Evolutionary conservation across 2,888 invertebrate species (phyloP).

Genomic region (Erpobdella octoculata): DNA sequence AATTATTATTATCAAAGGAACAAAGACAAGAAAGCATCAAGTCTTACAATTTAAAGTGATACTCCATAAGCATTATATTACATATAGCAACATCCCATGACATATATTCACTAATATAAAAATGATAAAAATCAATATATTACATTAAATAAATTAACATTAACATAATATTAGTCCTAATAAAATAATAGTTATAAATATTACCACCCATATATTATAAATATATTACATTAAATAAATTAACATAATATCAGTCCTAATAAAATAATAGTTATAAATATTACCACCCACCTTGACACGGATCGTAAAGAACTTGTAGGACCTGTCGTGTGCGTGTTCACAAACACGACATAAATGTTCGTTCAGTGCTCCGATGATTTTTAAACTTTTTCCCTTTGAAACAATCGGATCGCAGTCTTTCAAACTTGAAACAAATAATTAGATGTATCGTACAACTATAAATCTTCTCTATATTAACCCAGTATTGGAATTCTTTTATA

Average conservation of each 20-base stretch:
- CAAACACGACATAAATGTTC: constrained; percentile 62
- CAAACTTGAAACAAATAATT: constrained; percentile 38
- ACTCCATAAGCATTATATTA: no score
- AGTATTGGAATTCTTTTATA: no score
- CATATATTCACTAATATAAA: no score
- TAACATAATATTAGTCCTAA: neutral
- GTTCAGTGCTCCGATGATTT: constrained; percentile 63
- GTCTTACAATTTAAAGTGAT: no score
- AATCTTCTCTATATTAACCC: no score
- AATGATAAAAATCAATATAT: no score
- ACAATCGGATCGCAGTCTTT: constrained; percentile 59
- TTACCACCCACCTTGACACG: constrained; percentile 44
- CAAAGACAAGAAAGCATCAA: no score
- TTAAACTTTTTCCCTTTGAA: constrained; percentile 62
- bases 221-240: neutral
- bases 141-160: neutral
- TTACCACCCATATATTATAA: constrained; percentile 17
- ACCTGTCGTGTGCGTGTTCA: constrained; percentile 77
- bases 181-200: neutral
- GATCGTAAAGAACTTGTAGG: constrained; percentile 76
- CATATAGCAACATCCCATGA: no score
- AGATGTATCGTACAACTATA: no score
- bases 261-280: neutral
- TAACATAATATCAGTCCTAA: neutral
- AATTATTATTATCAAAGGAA: no score